Evolutionary conservation across 2,888 invertebrate genomes (phyloP), one percentile per base, ranked within the genome.

Genomic region (Yponomeuta cagnagella): DNA sequence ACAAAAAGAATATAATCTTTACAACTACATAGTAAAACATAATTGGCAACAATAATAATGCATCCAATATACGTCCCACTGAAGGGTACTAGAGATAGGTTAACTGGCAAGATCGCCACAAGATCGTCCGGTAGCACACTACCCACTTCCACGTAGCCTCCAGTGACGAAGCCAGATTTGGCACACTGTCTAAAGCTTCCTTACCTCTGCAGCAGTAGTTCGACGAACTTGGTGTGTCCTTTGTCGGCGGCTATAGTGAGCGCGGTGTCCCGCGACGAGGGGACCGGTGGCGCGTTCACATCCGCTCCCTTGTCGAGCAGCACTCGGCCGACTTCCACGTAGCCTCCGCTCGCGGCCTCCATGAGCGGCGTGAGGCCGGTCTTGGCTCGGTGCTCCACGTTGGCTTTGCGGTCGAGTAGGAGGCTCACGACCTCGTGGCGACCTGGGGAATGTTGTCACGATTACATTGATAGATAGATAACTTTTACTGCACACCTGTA

Each of bases 161-260:
- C 33, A 2, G 5, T 33, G 33, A 33, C 33, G 5, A 43, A 43
- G 8, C 5, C 6, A 43, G 43, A 43, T 43, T 43, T 43, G 43
- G 43, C 43, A 8, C 43, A 33, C 33, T 33, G 3, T 33, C 33
- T 12, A 3, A 52, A 12, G 52, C 12, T 52, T 52, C 52, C 15
- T 58, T 58, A 94, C 89, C 95, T 94, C 69, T 94, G 94, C 74
- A 97, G 89, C 74, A 97, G 89, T 70, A 97, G 93, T 88, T 97
- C 97, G 43, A 97, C 97, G 83, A 97, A 97, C 87, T 98, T 95
- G 81, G 96, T 96, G 89, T 99, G 99, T 0, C 99, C 99, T 88
- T 99, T 99, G 85, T 99, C 99, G n/a, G 99, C 99, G 74, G 99
- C 99, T 79, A 99, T 99, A 73, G 99, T 99, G 70, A 99, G 94